phyloP scores from a whole-genome alignment of 2,797 vertebrate species.

The Phrynocephalus guinanensis region DNA sequence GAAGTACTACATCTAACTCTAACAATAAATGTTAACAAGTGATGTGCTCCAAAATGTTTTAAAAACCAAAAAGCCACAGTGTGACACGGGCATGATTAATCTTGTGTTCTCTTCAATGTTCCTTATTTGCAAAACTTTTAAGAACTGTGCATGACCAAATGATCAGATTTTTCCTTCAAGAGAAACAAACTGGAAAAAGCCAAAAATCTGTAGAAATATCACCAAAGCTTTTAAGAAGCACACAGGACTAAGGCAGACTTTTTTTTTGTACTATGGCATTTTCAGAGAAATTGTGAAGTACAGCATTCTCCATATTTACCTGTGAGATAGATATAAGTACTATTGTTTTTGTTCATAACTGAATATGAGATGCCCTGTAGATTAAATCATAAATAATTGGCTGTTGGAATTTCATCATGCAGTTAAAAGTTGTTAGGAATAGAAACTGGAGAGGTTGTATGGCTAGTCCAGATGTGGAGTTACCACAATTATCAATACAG shows the following conservation, averaged over 20 bases:
- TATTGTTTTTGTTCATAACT: background rate
- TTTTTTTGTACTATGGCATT: background rate
- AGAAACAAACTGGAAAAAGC: conserved; percentile 5
- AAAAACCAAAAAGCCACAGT: background rate
- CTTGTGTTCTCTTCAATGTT: background rate
- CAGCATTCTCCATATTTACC: background rate
- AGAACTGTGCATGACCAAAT: background rate
- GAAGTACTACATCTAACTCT: background rate
- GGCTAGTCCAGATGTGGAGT: background rate
- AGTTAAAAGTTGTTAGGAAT: no score
- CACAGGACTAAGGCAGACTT: background rate
- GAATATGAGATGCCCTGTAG: background rate
- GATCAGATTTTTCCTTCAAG: conserved; percentile 3
- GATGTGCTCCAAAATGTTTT: background rate
- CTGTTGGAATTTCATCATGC: background rate
- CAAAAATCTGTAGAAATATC: background rate
- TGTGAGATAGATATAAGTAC: background rate
- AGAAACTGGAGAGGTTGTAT: no score
- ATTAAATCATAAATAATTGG: background rate
- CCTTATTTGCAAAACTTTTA: background rate
- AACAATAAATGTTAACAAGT: conserved; percentile 21
- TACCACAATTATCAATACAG: background rate
- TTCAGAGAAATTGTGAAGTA: background rate
- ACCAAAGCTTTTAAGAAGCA: background rate
- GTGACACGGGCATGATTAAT: conserved; percentile 4